Evolutionary conservation across 92 coral and sea anemone species (phyloP), one percentile per base, ranked within the genome.

Genomic region (Isaurus tuberculatus): DNA sequence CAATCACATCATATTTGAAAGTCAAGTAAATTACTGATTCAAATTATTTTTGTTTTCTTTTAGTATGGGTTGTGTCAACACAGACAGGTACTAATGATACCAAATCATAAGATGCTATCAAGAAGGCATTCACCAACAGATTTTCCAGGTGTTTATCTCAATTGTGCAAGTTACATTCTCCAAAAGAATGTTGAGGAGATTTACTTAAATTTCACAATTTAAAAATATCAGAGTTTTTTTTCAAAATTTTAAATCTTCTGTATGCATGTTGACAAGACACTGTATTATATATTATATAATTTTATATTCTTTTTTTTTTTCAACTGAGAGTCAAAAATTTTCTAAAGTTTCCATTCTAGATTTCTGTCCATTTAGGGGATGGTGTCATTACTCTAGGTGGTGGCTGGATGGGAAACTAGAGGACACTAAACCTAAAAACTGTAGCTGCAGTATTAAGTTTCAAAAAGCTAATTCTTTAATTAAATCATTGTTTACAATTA

Each of bases 51-150:
- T 63, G 32, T 25, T 29, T 27, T 63, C 33, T 27, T 63, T 29
- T 13, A 63, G 69, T 63, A 26, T 63, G 69, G 69, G 69, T 63
- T 8, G 36, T 63, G 69, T 22, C 69, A 10, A 63, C 69, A 10
- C 69, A 63, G 69, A 5, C 30, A 22, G 32, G 27, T 15, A n/a
- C n/a, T n/a, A 27, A 1, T 1, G 1, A 13, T 22, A 63, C 22
- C 2, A 60, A 29, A 19, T 55, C 63, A 19, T 55, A 55, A 55
- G 63, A 26, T 55, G 27, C 61, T 53, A 19, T 53, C 2, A 8
- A 15, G 22, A 53, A 2, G 19, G 61, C 25, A 16, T 53, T 23
- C 7, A 8, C 57, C 20, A 28, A 26, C 68, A 63, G 68, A 63
- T 28, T 26, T 13, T 10, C 16, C 69, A 10, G 34, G 19, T 13